These are phyloP conservation scores for Aplidium turbinatum DNA, from an alignment of 23 tunicate genomes.

Conservation along the genomic window DNA sequence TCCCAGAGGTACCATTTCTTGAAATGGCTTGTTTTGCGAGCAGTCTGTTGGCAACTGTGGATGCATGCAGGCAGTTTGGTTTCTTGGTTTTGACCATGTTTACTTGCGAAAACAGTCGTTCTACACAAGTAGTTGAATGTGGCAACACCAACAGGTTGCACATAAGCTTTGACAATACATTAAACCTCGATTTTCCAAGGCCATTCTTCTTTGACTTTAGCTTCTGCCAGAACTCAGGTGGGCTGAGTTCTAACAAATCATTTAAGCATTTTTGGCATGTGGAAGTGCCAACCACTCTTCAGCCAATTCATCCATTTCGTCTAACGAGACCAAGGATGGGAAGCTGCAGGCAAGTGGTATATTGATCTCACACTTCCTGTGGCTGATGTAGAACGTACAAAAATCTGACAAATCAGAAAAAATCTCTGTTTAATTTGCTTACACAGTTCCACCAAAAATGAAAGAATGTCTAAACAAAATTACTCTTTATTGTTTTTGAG, in stretches of 20 bases:
- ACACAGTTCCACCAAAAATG: slow-evolving; percentile 22
- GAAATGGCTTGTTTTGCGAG: slow-evolving; percentile 20
- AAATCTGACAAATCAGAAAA: slow-evolving; percentile 17
- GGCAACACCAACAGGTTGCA: slow-evolving; percentile 18
- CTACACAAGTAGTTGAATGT: slow-evolving; percentile 22
- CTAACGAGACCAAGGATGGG: slow-evolving; percentile 19
- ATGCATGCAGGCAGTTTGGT: slow-evolving; percentile 10
- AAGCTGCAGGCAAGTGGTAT: slow-evolving; percentile 14
- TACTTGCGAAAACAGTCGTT: slow-evolving; percentile 15
- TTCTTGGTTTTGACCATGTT: slow-evolving; percentile 22
- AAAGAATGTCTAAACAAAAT: slow-evolving; percentile 15
- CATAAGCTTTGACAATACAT: neutral
- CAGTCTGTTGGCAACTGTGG: slow-evolving; percentile 10
- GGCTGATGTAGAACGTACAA: slow-evolving; percentile 9
- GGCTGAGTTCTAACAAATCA: slow-evolving; percentile 6
- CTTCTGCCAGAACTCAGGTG: slow-evolving; percentile 14
- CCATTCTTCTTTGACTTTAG: slow-evolving; percentile 18
- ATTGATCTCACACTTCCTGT: neutral
- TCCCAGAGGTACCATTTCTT: slow-evolving; percentile 23
- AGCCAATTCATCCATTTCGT: slow-evolving; percentile 14
- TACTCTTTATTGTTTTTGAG: slow-evolving; percentile 9
- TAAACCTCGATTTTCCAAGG: slow-evolving; percentile 4
- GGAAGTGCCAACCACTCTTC: slow-evolving; percentile 5
- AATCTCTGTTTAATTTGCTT: slow-evolving; percentile 20
- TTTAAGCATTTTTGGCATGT: slow-evolving; percentile 12